Evolutionary conservation across 2,113 vertebrate species (phyloP), one percentile per base, ranked within the genome.

Genomic region (Cyphomyrus discorhynchus): DNA sequence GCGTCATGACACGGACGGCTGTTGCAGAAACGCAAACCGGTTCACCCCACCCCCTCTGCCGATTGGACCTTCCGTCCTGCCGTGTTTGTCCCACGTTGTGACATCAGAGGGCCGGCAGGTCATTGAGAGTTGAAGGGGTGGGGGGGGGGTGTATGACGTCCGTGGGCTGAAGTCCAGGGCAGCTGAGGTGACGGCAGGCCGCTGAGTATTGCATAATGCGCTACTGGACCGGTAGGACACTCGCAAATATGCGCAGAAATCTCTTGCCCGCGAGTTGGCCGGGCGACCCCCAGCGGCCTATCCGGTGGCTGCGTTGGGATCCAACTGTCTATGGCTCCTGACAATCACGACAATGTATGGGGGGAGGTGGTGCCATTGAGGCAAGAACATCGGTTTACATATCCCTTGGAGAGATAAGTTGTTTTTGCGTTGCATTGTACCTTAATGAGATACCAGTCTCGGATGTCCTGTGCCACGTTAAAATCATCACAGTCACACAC

Each of bases 131-230:
- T n/a, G 24, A 13, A 13, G 86, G 56, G 84, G 31, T 35, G 31
- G 45, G 27, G 15, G 66, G 66, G 27, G 3, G 2, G 11, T 42
- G 31, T 66, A 47, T 93, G 94, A 95, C 90, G 88, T 92, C 39
- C 19, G 9, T 27, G 94, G 90, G 89, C 94, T 70, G 91, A 95
- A 94, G 95, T 93, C 94, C 94, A 93, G 47, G 1, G 15, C 42
- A 56, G 45, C 31, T 88, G 87, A 93, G 95, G 96, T 96, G 95
- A 94, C 27, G 35, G 21, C 86, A 83, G 92, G 90, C 92, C 85
- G 92, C 91, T 91, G 88, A 74, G 46, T 88, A 88, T 77, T 82
- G 52, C 83, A n/a, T 46, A 86, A 49, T 11, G 11, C 47, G 49
- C n/a, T 49, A 27, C 1, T 86, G 82, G 80, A 83, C 80, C 3